A percentile compares a stretch with the other conserved stretches of the same genome.
phyloP scores from a whole-genome alignment of 2,888 invertebrate genomes.

The Agrochola lota region DNA sequence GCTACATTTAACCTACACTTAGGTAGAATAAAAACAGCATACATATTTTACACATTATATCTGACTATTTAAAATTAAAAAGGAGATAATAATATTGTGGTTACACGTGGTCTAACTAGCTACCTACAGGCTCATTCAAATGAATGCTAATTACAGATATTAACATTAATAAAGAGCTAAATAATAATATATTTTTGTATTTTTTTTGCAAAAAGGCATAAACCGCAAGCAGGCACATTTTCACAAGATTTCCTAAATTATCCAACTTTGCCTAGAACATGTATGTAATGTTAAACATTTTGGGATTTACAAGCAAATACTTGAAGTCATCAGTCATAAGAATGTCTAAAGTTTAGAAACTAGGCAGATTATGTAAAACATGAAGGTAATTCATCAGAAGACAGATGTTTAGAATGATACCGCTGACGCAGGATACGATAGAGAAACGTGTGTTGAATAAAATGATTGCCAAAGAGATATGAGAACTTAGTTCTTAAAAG shows the following conservation, averaged over 20 bases:
- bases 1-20: slow-evolving; percentile 25
- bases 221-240: slow-evolving; percentile 4
- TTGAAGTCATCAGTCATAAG: slow-evolving; percentile 45
- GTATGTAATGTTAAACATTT: slow-evolving; percentile 16
- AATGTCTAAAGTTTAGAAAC: slow-evolving; percentile 50
- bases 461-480: slow-evolving; percentile 13
- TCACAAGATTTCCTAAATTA: slow-evolving; percentile 18
- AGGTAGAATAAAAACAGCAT: slow-evolving; percentile 5
- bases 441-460: slow-evolving; percentile 30
- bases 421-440: slow-evolving; percentile 9
- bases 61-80: slow-evolving; percentile 23
- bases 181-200: background rate
- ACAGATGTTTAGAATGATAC: slow-evolving; percentile 71
- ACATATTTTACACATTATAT: slow-evolving; percentile 30
- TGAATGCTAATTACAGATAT: slow-evolving; percentile 36
- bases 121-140: slow-evolving; percentile 13
- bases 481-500: background rate
- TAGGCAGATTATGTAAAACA: slow-evolving; percentile 70
- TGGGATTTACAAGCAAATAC: slow-evolving; percentile 19
- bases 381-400: slow-evolving; percentile 63
- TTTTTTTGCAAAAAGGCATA: slow-evolving; percentile 11
- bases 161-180: slow-evolving; percentile 7
- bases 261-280: slow-evolving; percentile 34
- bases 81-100: slow-evolving; percentile 34
- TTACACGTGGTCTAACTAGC: background rate